Conservation (phyloP, 2,797 vertebrate genomes). For the Clamator glandarius region DNA sequence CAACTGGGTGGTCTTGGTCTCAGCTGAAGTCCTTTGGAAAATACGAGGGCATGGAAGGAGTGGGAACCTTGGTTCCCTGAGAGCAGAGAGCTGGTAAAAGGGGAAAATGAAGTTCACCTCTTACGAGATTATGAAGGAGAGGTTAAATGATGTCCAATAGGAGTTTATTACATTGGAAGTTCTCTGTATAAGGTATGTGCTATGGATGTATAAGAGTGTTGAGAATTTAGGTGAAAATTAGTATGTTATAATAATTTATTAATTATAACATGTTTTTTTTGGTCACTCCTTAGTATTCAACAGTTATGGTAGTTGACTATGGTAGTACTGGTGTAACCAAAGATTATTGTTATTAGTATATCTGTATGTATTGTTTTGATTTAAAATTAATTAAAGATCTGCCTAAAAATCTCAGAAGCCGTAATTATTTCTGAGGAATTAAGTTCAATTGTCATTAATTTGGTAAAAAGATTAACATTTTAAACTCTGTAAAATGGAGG, state of each 20-base stretch:
- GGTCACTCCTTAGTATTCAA: not conserved
- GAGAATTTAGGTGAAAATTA: not conserved
- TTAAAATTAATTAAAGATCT: not conserved
- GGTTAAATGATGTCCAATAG: not conserved
- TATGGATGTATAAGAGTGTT: not conserved
- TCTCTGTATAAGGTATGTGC: not conserved
- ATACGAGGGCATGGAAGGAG: not conserved
- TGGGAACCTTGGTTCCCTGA: not conserved
- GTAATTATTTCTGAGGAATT: not conserved
- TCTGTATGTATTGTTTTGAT: not conserved
- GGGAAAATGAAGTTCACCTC: not conserved
- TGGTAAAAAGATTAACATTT: not conserved
- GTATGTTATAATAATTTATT: not conserved
- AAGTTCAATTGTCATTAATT: not conserved
- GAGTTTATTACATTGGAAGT: not conserved
- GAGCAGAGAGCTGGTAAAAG: not conserved
- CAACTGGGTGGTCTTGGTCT: not conserved
- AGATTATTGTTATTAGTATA: not conserved
- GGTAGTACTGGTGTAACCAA: not conserved
- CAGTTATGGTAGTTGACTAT: not conserved
- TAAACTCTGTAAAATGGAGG: not conserved
- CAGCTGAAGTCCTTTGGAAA: not conserved
- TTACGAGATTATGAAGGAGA: rapidly evolving
- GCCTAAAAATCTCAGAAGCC: not conserved
- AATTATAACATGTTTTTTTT: not conserved